Base-by-base conservation (phyloP, 2,113 vertebrate genomes). In the Neomonachus schauinslandi region DNA sequence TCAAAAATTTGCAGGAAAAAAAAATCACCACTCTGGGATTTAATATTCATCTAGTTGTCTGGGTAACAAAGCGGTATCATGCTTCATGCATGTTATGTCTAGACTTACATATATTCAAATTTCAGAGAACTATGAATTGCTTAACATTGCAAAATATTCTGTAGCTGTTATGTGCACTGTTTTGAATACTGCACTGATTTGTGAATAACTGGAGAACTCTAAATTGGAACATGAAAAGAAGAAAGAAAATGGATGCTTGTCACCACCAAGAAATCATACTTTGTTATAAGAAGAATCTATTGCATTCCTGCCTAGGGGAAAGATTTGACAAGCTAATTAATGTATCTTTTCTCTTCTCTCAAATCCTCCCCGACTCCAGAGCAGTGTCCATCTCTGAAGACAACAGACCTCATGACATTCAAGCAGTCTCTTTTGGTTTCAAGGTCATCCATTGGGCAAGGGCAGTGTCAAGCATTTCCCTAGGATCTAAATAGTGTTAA, bases 131-230 rank as follows among this genome's bases (percentile, higher is more conserved):
- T 7, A n/a, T 0, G 1, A 97, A 95, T 74, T 97, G 94, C 97
- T 97, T 97, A 96, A 97, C 94, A 33, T 89, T 57, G 90, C 91
- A 98, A 96, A 98, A 98, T 92, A 88, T 84, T 95, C 81, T 80
- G 10, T 61, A 51, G 92, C 92, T 46, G 80, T 36, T 87, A 1
- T 57, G 61, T 72, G 92, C 0, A 77, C 76, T 94, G 97, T 65
- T 88, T 84, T 96, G 94, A 97, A 95, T 94, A 53, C 84, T 0
- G 39, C 22, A 65, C 90, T 97, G 97, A 97, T 97, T 96, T 94
- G 74, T 55, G 83, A 95, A 84, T 96, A 97, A 96, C 94, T 85
- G 16, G 69, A 96, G 94, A 96, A 80, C 83, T 90, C 95, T 96
- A 97, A 97, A 97, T 97, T 97, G 94, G 94, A 96, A 91, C 69